Evolutionary conservation across 2,113 vertebrate species (phyloP), one percentile per base, ranked within the genome.

Genomic region (Pogonocichla stellata): DNA sequence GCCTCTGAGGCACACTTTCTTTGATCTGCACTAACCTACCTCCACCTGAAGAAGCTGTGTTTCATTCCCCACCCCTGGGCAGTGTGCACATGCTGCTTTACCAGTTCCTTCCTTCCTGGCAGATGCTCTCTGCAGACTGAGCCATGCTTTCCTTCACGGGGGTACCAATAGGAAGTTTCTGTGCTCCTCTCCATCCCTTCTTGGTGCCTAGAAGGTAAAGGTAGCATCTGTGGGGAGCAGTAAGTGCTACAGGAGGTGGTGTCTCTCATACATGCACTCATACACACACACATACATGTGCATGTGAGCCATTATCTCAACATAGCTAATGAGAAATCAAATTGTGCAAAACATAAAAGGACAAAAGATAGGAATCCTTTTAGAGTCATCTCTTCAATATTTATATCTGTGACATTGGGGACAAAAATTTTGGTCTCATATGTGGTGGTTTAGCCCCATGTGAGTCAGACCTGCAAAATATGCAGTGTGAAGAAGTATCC

Each of bases 381-480:
- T 19, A 48, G 22, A 72, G 19, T 45, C 5, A 34, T 3, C 7
- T 25, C 15, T 69, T 80, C 31, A 24, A 6, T 73, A 31, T 64
- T 82, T 71, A 14, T 33, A 9, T 33, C 19, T 43, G 38, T 79
- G 53, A 64, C 29, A 18, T 0, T 22, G 9, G 19, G 50, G 48
- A 67, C 9, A 17, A 58, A 71, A 24, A 33, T 60, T 40, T 80
- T 60, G 14, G 31, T 72, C 45, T 80, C 19, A 14, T 2, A 1
- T 1, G 1, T 4, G 3, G n/a, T 0, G 0, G 58, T 34, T 90
- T 58, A 79, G 29, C 18, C n/a, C 10, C 11, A 2, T 6, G 10
- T 48, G 54, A 86, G 33, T 47, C 40, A 57, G 42, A 61, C 6
- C 26, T 58, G 17, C 8, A 8, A 38, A 33, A 73, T 80, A 61